Percentiles rank a stretch among this genome's conserved stretches.
phyloP scores from a whole-genome alignment of 1,140 invertebrate genomes.

The Microplitis demolitor region DNA sequence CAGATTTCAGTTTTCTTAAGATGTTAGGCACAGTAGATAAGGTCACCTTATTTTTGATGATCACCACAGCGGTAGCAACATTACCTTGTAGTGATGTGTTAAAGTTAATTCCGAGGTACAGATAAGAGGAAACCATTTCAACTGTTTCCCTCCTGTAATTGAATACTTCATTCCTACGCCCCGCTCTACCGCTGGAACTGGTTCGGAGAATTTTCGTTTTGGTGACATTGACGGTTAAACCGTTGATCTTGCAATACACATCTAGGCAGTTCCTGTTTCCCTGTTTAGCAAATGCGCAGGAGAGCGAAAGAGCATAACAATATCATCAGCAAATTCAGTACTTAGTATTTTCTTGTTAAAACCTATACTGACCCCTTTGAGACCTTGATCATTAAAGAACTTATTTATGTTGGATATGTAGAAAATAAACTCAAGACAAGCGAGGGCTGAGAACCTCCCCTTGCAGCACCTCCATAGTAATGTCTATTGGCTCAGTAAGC shows the following conservation, averaged over 20 bases:
- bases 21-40: not conserved
- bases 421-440: slow-evolving; percentile 10
- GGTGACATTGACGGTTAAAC: slow-evolving; percentile 17
- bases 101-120: slow-evolving; percentile 24
- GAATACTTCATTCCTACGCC: slow-evolving; percentile 5
- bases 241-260: slow-evolving; percentile 20
- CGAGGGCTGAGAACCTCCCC: not conserved
- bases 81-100: not conserved
- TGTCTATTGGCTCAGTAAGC: not conserved
- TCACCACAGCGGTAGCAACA: not conserved
- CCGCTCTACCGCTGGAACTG: slow-evolving; percentile 8
- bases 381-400: not conserved
- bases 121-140: slow-evolving; percentile 21
- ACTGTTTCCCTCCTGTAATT: slow-evolving; percentile 8
- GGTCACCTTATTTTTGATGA: not conserved
- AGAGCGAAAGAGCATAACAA: slow-evolving; percentile 19
- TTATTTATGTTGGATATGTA: not conserved
- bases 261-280: not conserved
- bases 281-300: too few species aligned
- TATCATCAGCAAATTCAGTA: slow-evolving; percentile 28
- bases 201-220: slow-evolving; percentile 32
- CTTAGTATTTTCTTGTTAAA: slow-evolving; percentile 1
- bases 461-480: not conserved
- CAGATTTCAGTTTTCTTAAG: not conserved
- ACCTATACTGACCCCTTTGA: not conserved